Evolutionary conservation across 92 coral and sea anemone genomes (phyloP), one percentile per base, ranked within the genome.

Genomic region (Heteractis magnifica): DNA sequence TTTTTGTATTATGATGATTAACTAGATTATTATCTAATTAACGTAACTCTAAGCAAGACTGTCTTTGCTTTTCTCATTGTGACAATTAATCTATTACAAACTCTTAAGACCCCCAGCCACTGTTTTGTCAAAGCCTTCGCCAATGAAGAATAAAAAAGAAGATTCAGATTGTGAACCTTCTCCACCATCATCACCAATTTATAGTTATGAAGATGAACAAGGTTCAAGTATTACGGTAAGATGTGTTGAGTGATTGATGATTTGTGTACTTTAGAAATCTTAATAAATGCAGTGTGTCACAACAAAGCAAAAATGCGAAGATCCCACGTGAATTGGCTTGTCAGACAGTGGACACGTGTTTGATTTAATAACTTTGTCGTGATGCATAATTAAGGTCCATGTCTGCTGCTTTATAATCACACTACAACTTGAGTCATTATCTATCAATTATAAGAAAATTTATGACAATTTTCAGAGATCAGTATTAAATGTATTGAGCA

Each of bases 181-280:
- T 6, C 99, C 99, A 64, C 99, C 99, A 15, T 90, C 92, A 10
- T 96, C 99, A 13, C 99, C 99, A 44, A 86, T 86, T 19, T 93
- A 88, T 79, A 85, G 88, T 72, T 72, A 65, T 68, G 95, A 95
- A 59, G 98, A 96, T 26, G 93, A 96, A 56, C 90, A 86, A 34
- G 92, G 89, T 79, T 94, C 99, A 80, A 96, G 92, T 75, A 96
- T 96, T 23, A 96, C 99, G 79, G 99, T 96, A 90, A 91, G 98
- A 85, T 14, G 51, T 74, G 80, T 21, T 51, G 77, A 77, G 72
- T 75, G 79, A 83, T 58, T 65, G 81, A 77, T 83, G 86, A 75
- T 41, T 79, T 79, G 13, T 70, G 62, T 81, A 65, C 65, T 68
- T 70, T 56, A 20, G 26, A 56, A 13, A 10, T 78, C 49, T 78